Evolutionary conservation across 2,888 invertebrate species (phyloP), one percentile per base, ranked within the genome.

Genomic region (Drosophila pseudotalamancana): DNA sequence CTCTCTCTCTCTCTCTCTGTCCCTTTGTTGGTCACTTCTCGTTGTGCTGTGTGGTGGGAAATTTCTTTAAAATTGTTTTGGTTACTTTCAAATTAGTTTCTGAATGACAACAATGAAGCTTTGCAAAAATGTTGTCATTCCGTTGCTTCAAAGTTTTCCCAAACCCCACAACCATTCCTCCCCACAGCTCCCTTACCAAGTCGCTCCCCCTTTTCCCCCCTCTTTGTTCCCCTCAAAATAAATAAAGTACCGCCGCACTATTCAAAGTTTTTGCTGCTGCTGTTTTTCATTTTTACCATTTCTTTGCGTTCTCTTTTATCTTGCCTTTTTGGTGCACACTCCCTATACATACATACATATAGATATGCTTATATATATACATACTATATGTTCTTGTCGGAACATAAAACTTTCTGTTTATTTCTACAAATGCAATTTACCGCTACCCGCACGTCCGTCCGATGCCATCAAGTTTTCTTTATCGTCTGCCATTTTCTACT

Each of bases 31-130:
- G 49, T 46, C 61, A 55, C 48, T 63, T 45, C 46, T 59, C 60
- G 40, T 40, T 64, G 72, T 57, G 67, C 76, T 71, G 85, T 80
- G 82, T 77, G 86, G 77, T 82, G 69, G 65, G 60, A 81, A 88
- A 89, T 87, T 81, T 89, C 86, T 89, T 88, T 74, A 83, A 79
- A 89, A 88, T 86, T 87, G 80, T 88, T 85, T 87, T 89, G 88
- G 82, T 89, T 88, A 79, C 87, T 90, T 89, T 79, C 75, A 86
- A 88, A 88, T 88, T 88, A 87, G 86, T 89, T 89, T 84, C 73
- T 82, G 74, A 82, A 80, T 77, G 79, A 83, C 77, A 87, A 85
- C 81, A 87, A 87, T 85, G 82, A 81, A 87, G 78, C 81, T 82
- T 83, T 84, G 77, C 77, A 77, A 80, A 88, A 89, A 88, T 89